phyloP scores from a whole-genome alignment of 2,888 invertebrate species.

The Drosophila mimetica region DNA sequence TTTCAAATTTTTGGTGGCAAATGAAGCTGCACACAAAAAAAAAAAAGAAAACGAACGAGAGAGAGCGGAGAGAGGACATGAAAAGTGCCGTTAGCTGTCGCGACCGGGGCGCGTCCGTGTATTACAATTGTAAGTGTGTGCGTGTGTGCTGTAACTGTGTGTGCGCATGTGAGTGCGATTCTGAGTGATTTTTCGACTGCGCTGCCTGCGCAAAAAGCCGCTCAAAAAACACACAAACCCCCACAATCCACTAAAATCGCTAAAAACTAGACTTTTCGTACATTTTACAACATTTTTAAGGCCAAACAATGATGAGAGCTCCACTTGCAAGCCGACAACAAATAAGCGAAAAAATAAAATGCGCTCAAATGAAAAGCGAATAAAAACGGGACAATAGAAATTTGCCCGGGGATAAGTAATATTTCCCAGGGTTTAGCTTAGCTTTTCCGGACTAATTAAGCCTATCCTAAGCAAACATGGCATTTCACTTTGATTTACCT shows the following conservation, averaged over 20 bases:
- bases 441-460: conserved; percentile 50
- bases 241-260: conserved; percentile 20
- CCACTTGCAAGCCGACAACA: conserved; percentile 7
- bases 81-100: conserved; percentile 69
- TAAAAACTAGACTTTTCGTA: conserved; percentile 24
- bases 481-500: conserved; percentile 54
- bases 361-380: conserved; percentile 42
- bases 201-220: conserved; percentile 50
- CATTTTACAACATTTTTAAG: conserved; percentile 14
- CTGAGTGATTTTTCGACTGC: conserved; percentile 47
- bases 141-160: conserved; percentile 24
- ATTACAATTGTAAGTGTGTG: conserved; percentile 41
- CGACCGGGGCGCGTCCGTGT: conserved; percentile 73
- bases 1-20: conserved; percentile 61
- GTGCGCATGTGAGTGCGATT: conserved; percentile 57
- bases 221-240: conserved; percentile 34
- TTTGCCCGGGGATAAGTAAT: conserved; percentile 41
- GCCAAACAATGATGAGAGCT: conserved; percentile 50
- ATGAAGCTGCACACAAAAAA: conserved; percentile 35
- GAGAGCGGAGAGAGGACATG: conserved; percentile 33
- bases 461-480: conserved; percentile 8
- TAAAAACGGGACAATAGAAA: conserved; percentile 43
- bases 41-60: conserved; percentile 5
- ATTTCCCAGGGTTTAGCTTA: conserved; percentile 32
- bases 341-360: conserved; percentile 36